Percentiles rank a stretch among this genome's conserved stretches.
Conservation (phyloP, 2,888 invertebrate species). For the Thereva unica region DNA sequence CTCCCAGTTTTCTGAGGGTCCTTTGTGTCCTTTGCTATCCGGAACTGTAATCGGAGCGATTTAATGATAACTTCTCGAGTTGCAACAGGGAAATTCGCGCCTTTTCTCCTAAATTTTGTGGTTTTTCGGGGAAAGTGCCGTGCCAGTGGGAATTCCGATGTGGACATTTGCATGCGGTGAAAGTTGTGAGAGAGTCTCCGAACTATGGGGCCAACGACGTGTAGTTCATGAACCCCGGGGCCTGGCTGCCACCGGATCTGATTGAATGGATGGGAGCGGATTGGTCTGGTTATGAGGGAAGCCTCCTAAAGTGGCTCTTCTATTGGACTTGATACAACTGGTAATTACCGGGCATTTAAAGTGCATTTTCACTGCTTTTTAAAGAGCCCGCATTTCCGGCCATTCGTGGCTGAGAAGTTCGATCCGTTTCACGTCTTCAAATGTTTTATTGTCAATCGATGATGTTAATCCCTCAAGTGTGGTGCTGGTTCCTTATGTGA, state of each 20-base stretch:
- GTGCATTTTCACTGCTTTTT: constrained; percentile 21
- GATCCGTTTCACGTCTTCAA: too few relatives aligned
- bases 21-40: constrained; percentile 25
- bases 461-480: too few relatives aligned
- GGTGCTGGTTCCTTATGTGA: too few relatives aligned
- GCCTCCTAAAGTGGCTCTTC: constrained; percentile 24
- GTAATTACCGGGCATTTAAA: constrained; percentile 20
- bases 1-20: constrained; percentile 7
- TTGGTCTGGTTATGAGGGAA: constrained; percentile 12
- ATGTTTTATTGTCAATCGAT: too few relatives aligned
- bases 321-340: constrained; percentile 24
- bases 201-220: not conserved
- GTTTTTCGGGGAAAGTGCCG: constrained; percentile 17
- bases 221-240: constrained; percentile 7
- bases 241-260: constrained; percentile 1
- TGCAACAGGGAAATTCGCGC: constrained; percentile 29
- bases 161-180: constrained; percentile 18
- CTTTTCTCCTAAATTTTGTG: constrained; percentile 6
- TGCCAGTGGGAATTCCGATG: too few relatives aligned
- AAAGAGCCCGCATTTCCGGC: constrained; percentile 35
- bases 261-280: not conserved
- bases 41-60: constrained; percentile 39
- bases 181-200: not conserved
- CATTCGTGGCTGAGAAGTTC: not conserved
- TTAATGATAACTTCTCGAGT: constrained; percentile 27